Conservation (phyloP, 2,888 invertebrate genomes). For the Eupithecia inturbata region DNA sequence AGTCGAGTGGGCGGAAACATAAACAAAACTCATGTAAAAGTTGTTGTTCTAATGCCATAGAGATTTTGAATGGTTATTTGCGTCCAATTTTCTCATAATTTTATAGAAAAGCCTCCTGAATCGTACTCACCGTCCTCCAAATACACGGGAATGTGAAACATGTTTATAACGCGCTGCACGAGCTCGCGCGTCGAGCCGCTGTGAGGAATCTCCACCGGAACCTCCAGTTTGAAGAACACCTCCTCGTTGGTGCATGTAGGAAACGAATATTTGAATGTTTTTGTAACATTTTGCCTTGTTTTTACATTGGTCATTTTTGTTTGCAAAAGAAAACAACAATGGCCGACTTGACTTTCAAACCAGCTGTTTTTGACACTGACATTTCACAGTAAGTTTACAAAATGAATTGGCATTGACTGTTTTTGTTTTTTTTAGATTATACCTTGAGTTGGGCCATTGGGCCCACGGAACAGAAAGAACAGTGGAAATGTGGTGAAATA, state of each 20-base stretch:
- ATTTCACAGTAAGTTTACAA: not conserved
- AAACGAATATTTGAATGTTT: constrained; percentile 79
- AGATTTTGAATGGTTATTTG: not conserved
- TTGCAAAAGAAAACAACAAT: constrained; percentile 15
- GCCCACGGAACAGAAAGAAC: too few relatives aligned
- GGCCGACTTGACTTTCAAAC: not conserved
- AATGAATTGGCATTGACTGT: too few relatives aligned
- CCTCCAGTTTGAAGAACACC: constrained; percentile 82
- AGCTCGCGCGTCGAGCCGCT: constrained; percentile 85
- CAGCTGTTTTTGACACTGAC: not conserved
- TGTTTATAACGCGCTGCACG: constrained; percentile 86
- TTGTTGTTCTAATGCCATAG: not conserved
- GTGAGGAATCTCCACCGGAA: constrained; percentile 86
- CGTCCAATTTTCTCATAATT: not conserved
- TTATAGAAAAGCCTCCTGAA: not conserved
- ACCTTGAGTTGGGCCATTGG: too few relatives aligned
- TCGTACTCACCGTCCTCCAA: constrained; percentile 85
- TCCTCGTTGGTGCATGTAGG: constrained; percentile 84
- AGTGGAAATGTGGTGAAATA: too few relatives aligned
- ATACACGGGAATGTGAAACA: constrained; percentile 88
- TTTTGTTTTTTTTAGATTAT: too few relatives aligned
- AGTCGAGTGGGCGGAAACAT: not conserved
- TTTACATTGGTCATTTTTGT: constrained; percentile 67
- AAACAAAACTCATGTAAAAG: not conserved
- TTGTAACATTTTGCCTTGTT: constrained; percentile 58